phyloP scores from a whole-genome alignment of 2,888 invertebrate genomes.

The Strigamia transsilvanica region DNA sequence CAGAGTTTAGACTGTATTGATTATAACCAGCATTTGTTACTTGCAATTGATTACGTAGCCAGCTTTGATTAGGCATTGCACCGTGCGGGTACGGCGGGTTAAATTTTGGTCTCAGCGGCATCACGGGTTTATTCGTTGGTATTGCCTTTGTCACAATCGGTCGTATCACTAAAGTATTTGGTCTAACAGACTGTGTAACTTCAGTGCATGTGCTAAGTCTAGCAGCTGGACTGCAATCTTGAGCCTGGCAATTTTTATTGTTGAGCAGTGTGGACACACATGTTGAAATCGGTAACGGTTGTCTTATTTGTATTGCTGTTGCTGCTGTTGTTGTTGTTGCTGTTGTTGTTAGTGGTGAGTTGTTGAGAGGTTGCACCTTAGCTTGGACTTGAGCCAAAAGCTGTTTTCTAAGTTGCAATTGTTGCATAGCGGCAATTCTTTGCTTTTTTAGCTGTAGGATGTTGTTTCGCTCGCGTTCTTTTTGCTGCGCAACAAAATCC shows the following conservation, averaged over 20 bases:
- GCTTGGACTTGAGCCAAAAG: not conserved
- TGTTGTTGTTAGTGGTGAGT: not conserved
- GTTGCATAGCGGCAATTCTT: not conserved
- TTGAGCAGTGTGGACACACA: not conserved
- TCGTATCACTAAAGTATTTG: not conserved
- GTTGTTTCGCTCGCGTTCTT: not conserved
- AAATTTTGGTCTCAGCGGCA: not conserved
- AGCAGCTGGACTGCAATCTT: not conserved
- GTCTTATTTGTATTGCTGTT: not conserved
- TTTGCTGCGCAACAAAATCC: not conserved
- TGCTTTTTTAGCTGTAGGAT: not conserved
- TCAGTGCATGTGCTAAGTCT: not conserved
- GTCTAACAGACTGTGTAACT: not conserved
- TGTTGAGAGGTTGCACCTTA: not conserved
- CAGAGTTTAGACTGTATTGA: too few relatives aligned
- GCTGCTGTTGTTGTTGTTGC: not conserved
- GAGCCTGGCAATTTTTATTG: not conserved
- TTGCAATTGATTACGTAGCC: not conserved
- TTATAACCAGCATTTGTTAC: not conserved
- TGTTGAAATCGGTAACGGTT: not conserved
- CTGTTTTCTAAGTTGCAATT: conserved; percentile 18
- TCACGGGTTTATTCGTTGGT: not conserved
- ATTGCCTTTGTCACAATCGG: not conserved
- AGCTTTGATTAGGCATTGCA: not conserved
- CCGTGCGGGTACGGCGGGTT: not conserved